Base-by-base conservation (phyloP, 2,797 vertebrate genomes). In the Acipenser transmontanus region DNA sequence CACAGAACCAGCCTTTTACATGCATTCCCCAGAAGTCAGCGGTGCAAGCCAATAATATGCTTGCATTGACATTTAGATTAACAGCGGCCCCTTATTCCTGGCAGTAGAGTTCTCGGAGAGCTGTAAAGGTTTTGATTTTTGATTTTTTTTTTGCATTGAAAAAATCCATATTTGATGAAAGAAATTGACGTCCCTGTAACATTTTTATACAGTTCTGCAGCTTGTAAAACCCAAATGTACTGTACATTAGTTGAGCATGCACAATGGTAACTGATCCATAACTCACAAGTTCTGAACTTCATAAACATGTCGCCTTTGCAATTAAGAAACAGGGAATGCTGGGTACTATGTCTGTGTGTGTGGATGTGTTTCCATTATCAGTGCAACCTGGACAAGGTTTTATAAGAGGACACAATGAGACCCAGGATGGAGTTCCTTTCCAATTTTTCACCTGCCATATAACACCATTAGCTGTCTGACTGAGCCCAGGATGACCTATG, bases 91-190 rank as follows among this genome's bases (percentile, higher is more conserved):
- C 63, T 72, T 74, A 64, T 80, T 72, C 70, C 60, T 81, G 63
- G 67, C 13, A 66, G 1, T 54, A 3, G 11, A 70, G 66, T 52
- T 66, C 69, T 80, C 61, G 72, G 54, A 70, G 60, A 77, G 13
- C 56, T 75, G 57, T 65, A 71, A 73, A 72, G 54, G 62, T 66
- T 34, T 34, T n/a, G n/a, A n/a, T n/a, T n/a, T n/a, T n/a, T n/a
- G n/a, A n/a, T n/a, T n/a, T n/a, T n/a, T n/a, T n/a, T n/a, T n/a
- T n/a, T n/a, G n/a, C n/a, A n/a, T n/a, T n/a, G n/a, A n/a, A n/a
- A n/a, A n/a, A n/a, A 77, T 80, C 69, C 50, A 74, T 71, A 70
- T 75, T 82, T 74, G 79, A 17, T 59, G 69, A 73, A 76, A 81
- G 73, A 78, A 78, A 72, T 79, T 61, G 8, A 62, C n/a, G 9